Conservation (phyloP, 2,113 vertebrate species). For the Pholis gunnellus region DNA sequence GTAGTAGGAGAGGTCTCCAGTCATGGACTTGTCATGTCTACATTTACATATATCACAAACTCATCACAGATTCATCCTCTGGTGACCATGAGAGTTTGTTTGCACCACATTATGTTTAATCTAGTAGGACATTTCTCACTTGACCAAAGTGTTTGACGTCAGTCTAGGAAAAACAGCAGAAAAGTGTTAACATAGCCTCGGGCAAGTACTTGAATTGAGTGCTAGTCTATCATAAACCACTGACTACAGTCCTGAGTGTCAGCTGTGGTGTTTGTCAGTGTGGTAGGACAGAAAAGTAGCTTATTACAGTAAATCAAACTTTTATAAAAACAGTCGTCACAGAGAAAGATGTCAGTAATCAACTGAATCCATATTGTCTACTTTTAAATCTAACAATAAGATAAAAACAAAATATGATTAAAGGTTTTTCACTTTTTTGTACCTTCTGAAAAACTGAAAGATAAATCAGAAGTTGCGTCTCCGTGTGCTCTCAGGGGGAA, state of each 20-base stretch:
- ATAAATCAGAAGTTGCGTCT: neutral
- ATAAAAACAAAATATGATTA: neutral
- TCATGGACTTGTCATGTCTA: too few relatives aligned
- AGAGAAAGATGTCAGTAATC: neutral
- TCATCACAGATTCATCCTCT: neutral
- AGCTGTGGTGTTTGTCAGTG: neutral
- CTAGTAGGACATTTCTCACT: neutral
- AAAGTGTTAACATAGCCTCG: too few relatives aligned
- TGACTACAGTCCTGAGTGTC: neutral
- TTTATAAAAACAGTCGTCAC: neutral
- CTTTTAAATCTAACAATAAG: neutral
- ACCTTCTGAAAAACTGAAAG: neutral
- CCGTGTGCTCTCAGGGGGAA: slow-evolving; percentile 86
- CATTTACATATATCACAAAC: neutral
- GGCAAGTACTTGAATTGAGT: neutral
- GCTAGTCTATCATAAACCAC: neutral
- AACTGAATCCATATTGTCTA: neutral
- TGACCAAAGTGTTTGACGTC: neutral
- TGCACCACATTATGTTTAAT: neutral
- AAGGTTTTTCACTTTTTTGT: neutral
- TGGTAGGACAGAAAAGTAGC: neutral
- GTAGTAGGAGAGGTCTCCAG: neutral
- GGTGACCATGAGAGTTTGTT: neutral
- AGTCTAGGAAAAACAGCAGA: neutral
- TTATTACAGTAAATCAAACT: neutral